Conservation (phyloP, 2,888 invertebrate genomes). For the Leptinotarsa juncta region DNA sequence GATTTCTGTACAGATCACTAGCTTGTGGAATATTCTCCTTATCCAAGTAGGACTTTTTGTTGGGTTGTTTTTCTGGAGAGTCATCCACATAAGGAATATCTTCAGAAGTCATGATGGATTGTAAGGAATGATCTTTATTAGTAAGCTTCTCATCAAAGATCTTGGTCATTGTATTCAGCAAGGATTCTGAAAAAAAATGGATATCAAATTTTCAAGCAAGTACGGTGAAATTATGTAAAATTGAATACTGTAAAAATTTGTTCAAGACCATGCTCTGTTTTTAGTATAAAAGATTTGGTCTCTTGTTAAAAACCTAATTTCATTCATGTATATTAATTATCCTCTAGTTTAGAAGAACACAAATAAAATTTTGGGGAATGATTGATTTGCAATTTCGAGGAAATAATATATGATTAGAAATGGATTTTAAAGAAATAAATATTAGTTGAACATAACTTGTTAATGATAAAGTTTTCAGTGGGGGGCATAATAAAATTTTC, state of each 20-base stretch:
- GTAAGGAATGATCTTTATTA: conserved; percentile 76
- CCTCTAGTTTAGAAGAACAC: no score
- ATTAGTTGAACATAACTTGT: no score
- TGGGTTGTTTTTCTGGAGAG: conserved; percentile 69
- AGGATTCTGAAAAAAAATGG: conserved; percentile 76
- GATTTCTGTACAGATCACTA: conserved; percentile 66
- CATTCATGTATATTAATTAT: no score
- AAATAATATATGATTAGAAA: no score
- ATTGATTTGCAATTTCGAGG: no score
- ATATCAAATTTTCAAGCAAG: no score
- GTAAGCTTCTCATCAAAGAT: conserved; percentile 79
- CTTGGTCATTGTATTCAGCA: conserved; percentile 86
- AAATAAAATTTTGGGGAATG: no score
- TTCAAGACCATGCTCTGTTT: background rate
- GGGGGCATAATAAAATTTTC: background rate
- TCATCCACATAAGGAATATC: conserved; percentile 81
- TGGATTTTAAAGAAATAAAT: no score
- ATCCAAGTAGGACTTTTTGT: conserved; percentile 53
- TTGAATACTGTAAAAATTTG: background rate
- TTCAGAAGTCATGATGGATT: conserved; percentile 64
- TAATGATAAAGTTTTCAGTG: no score
- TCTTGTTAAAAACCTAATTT: background rate
- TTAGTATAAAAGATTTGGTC: background rate
- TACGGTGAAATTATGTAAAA: background rate
- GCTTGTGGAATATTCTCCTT: conserved; percentile 62